A percentile compares a stretch with the other conserved stretches of the same genome.
Evolutionary conservation across 30 jellyfish, hydroid and myxozoan genomes (phyloP).

Genomic region (Catostylus mosaicus): DNA sequence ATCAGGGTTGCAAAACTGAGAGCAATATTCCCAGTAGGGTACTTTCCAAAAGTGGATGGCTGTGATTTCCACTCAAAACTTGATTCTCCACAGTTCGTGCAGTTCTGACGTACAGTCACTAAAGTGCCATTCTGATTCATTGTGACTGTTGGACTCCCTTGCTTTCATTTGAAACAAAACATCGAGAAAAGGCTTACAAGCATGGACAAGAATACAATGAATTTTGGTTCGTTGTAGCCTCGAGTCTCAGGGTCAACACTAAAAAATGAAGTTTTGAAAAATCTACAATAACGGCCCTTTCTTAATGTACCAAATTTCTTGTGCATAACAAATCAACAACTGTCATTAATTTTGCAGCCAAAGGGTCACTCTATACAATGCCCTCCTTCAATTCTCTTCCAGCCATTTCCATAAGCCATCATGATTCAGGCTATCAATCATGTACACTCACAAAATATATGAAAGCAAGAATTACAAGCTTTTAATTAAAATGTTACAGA

Average conservation of each 20-base stretch:
- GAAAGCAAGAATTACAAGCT: too few relatives aligned
- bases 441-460: too few relatives aligned
- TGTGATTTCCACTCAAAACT: conserved; percentile 43
- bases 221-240: conserved; percentile 36
- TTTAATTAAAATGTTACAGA: too few relatives aligned
- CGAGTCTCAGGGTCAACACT: conserved; percentile 26
- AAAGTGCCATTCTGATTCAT: conserved; percentile 38
- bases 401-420: too few relatives aligned
- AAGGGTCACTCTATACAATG: background rate
- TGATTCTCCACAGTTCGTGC: conserved; percentile 38
- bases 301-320: background rate
- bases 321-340: background rate
- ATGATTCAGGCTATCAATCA: too few relatives aligned
- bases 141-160: conserved; percentile 9
- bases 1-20: conserved; percentile 42
- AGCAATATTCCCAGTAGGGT: conserved; percentile 59
- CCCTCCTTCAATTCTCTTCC: background rate
- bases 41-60: conserved; percentile 33
- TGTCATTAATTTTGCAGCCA: background rate
- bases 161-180: conserved; percentile 48
- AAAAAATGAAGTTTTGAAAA: background rate
- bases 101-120: conserved; percentile 63
- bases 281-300: background rate
- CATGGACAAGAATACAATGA: conserved; percentile 34
- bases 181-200: conserved; percentile 30